These are phyloP conservation scores for Notodonta ziczac DNA, from an alignment of 2,888 invertebrate genomes.

Conservation along the genomic window DNA sequence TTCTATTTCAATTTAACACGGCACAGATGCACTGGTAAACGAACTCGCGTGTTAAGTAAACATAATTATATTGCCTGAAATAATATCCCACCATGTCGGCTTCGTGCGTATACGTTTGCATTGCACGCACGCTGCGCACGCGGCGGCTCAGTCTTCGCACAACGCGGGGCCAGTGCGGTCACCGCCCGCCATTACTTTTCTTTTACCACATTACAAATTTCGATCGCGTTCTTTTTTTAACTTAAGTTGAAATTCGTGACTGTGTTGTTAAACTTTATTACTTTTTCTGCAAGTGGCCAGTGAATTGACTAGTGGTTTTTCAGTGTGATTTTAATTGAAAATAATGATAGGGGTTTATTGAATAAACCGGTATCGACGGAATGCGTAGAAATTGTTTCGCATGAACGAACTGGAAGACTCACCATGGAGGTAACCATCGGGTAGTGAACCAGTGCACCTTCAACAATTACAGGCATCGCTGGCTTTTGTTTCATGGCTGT, in stretches of 20 bases:
- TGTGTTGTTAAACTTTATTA: constrained; percentile 15
- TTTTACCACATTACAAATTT: constrained; percentile 40
- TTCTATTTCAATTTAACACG: constrained; percentile 49
- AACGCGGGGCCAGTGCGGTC: constrained; percentile 65
- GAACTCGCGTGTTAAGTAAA: constrained; percentile 45
- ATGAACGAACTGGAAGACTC: constrained; percentile 59
- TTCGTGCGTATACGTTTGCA: constrained; percentile 36
- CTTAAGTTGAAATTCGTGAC: constrained; percentile 30
- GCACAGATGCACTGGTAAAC: constrained; percentile 54
- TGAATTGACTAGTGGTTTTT: constrained; percentile 26
- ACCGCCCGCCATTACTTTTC: constrained; percentile 36
- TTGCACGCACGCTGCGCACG: constrained; percentile 52
- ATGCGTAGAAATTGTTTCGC: constrained; percentile 74
- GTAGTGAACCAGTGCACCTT: constrained; percentile 56
- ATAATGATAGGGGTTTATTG: constrained; percentile 24
- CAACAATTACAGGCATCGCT: constrained; percentile 69
- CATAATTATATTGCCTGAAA: constrained; percentile 47
- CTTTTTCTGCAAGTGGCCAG: constrained; percentile 34
- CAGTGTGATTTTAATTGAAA: constrained; percentile 36
- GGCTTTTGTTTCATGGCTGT: constrained; percentile 65
- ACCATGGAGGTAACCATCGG: constrained; percentile 61
- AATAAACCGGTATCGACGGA: constrained; percentile 48
- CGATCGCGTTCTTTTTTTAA: constrained; percentile 35
- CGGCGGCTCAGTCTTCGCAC: constrained; percentile 55
- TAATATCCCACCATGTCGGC: constrained; percentile 57